Conservation (phyloP, 2,888 invertebrate genomes). For the Patella pellucida region DNA sequence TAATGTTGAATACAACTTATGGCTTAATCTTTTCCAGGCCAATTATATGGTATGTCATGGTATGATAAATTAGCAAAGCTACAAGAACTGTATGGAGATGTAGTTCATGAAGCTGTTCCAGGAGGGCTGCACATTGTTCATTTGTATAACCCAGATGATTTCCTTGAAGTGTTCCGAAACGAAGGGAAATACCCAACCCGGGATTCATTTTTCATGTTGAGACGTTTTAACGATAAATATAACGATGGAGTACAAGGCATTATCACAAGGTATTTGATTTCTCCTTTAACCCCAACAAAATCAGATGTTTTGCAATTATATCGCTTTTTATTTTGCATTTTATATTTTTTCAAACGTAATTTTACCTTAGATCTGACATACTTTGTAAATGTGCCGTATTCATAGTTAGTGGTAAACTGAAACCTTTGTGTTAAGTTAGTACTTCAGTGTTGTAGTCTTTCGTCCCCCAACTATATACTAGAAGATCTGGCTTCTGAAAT, state of each 20-base stretch:
- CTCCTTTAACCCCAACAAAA: background rate
- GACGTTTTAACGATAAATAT: slow-evolving; percentile 37
- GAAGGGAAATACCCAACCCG: slow-evolving; percentile 49
- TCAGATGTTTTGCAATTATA: background rate
- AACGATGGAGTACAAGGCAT: slow-evolving; percentile 37
- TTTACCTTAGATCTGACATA: too few relatives aligned
- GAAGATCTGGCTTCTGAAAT: too few relatives aligned
- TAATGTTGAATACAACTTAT: background rate
- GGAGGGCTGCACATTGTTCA: slow-evolving; percentile 64
- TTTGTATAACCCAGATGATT: slow-evolving; percentile 55
- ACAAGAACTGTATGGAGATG: slow-evolving; percentile 41
- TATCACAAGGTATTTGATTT: slow-evolving; percentile 35
- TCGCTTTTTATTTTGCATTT: background rate
- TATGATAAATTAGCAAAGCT: slow-evolving; percentile 25
- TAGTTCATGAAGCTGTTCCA: slow-evolving; percentile 63
- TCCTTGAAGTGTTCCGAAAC: slow-evolving; percentile 45
- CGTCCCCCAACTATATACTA: too few relatives aligned
- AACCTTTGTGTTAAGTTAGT: too few relatives aligned
- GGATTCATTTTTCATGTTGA: slow-evolving; percentile 39
- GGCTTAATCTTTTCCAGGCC: slow-evolving; percentile 25
- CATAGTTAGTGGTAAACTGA: too few relatives aligned
- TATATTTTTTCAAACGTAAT: background rate
- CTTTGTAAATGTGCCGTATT: too few relatives aligned
- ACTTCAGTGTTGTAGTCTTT: too few relatives aligned
- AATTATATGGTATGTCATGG: slow-evolving; percentile 29